Conservation (phyloP, 2,888 invertebrate species). For the Macrophya alboannulata region DNA sequence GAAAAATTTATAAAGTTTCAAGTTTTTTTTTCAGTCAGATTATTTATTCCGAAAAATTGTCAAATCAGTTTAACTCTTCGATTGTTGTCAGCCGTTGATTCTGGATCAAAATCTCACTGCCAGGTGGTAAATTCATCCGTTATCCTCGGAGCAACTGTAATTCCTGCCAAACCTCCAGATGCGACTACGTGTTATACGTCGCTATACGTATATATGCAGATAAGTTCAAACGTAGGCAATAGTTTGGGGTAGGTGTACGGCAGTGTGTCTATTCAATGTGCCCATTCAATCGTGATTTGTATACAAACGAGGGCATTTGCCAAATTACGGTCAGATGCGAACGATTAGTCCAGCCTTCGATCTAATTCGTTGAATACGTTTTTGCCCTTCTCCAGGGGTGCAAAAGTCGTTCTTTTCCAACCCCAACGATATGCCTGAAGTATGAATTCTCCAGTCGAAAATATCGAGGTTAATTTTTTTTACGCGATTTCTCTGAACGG, state of each 20-base stretch:
- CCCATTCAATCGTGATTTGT: constrained; percentile 63
- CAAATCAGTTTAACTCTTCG: neutral
- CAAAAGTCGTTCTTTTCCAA: constrained; percentile 51
- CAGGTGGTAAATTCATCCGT: constrained; percentile 21
- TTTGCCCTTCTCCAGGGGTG: constrained; percentile 14
- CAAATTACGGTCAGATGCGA: constrained; percentile 65
- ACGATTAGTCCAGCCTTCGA: constrained; percentile 64
- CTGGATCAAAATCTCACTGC: neutral
- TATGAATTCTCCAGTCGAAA: neutral
- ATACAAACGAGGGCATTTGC: constrained; percentile 62
- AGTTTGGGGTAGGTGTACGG: constrained; percentile 27
- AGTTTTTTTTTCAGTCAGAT: neutral
- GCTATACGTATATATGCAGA: constrained; percentile 8
- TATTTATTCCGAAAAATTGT: neutral
- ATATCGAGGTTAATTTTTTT: neutral
- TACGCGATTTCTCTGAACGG: neutral
- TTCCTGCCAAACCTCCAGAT: constrained; percentile 64
- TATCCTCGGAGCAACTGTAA: constrained; percentile 47
- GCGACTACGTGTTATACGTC: constrained; percentile 43
- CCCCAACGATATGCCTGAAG: constrained; percentile 49
- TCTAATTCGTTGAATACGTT: constrained; percentile 57
- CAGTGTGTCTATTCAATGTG: constrained; percentile 49
- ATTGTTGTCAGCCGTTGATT: neutral
- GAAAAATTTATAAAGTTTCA: neutral
- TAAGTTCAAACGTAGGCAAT: neutral